Base-by-base conservation (phyloP, 2,888 invertebrate species). In the Bursaphelenchus okinawaensis region DNA sequence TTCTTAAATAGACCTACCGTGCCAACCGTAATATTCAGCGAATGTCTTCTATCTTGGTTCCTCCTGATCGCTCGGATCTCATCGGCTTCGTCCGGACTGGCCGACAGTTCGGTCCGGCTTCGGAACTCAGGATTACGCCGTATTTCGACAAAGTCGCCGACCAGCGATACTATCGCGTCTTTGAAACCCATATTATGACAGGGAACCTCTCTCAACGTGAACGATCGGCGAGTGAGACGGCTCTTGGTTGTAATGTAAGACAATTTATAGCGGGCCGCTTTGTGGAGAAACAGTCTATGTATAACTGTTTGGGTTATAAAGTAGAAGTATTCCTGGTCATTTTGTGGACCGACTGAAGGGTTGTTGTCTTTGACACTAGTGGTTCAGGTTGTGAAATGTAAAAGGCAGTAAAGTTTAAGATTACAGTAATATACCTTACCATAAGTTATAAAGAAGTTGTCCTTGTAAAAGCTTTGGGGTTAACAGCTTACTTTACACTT, bases 11-110 rank as follows among this genome's bases (percentile, higher is more conserved):
- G n/a, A n/a, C 62, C 4, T 57, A 68, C 68, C 55, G 70, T 57
- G 50, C 68, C 68, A 22, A 68, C 72, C 20, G 70, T 71, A 27
- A 68, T 68, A 62, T 71, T 72, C 27, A 68, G 54, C n/a, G 69
- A 68, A 59, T 68, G 69, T 7, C 69, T 59, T 20, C 69, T 71
- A 24, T 31, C 65, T 9, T 16, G 50, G 20, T 51, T 23, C 12
- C 27, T 24, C n/a, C 51, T 57, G 0, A 55, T 23, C 1, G 20
- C 16, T 16, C 27, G 65, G 22, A 29, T 26, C 3, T 31, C 67
- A 6, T 29, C 62, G 23, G 1, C n/a, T 9, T 71, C 63, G 12
- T 26, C 26, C 19, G 20, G 20, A 2, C 9, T 28, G 8, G 57
- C 22, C 23, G 63, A 12, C 20, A 67, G 16, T 16, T 68, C 69